A percentile compares a stretch with the other conserved stretches of the same genome.
Conservation (phyloP, 1,140 invertebrate species). For the Drusus annulatus region DNA sequence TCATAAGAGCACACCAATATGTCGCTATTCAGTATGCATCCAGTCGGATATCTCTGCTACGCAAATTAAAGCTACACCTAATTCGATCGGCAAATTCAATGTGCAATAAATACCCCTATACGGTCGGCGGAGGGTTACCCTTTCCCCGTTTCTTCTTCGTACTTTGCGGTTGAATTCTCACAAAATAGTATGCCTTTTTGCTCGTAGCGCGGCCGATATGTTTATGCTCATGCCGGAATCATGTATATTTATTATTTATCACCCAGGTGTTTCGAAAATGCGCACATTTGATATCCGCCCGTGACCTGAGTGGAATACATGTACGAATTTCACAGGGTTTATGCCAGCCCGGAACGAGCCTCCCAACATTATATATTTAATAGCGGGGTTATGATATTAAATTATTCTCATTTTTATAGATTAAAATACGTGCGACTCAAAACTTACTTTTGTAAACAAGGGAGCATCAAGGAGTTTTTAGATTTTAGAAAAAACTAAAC, state of each 20-base stretch:
- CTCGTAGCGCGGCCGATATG: conserved; percentile 22
- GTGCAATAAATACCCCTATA: conserved; percentile 36
- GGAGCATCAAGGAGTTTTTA: no score
- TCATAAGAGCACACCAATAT: no score
- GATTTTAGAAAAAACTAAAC: no score
- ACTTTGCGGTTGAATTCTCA: conserved; percentile 22
- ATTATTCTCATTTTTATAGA: no score
- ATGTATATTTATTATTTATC: conserved; percentile 41
- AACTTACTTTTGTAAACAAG: no score
- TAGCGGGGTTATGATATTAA: no score
- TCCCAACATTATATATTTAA: no score
- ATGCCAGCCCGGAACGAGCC: no score
- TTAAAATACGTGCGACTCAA: no score
- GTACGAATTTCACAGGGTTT: neutral
- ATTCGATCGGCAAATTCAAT: conserved; percentile 38
- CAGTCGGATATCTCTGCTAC: no score
- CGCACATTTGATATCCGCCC: conserved; percentile 27
- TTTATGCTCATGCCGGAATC: conserved; percentile 30
- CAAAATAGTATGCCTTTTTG: conserved; percentile 33
- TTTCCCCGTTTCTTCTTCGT: no score
- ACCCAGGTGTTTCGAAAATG: conserved; percentile 29
- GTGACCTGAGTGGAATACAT: conserved; percentile 5
- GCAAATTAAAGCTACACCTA: neutral
- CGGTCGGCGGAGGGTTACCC: conserved; percentile 3
- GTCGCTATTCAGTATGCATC: no score